phyloP scores from a whole-genome alignment of 1,140 invertebrate species.

The Drosophila sp. region DNA sequence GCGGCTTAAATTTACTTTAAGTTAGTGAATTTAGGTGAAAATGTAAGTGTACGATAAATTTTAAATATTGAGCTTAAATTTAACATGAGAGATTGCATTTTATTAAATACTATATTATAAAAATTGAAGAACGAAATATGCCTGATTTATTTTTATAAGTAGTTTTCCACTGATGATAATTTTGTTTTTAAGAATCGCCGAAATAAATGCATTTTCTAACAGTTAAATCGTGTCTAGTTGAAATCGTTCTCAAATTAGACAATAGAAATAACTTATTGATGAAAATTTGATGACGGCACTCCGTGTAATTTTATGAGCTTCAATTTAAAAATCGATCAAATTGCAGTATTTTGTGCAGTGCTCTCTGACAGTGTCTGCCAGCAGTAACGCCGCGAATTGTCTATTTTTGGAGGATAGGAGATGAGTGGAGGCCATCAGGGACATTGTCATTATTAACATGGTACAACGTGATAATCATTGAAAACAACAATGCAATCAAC shows the following conservation, averaged over 20 bases:
- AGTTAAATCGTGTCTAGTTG: constrained; percentile 11
- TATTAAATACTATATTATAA: no score
- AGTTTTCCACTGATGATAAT: no score
- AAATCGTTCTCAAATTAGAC: constrained; percentile 1
- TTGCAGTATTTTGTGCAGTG: constrained; percentile 17
- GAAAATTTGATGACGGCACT: constrained; percentile 15
- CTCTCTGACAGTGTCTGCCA: not conserved
- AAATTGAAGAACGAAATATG: no score
- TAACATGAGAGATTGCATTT: no score
- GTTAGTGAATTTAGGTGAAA: no score
- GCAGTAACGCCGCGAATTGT: constrained; percentile 13
- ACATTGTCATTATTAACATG: constrained; percentile 15
- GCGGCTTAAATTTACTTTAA: no score
- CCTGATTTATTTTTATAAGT: no score
- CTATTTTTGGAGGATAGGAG: not conserved
- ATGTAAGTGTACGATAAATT: no score
- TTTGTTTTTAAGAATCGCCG: not conserved
- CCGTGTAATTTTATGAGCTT: constrained; percentile 52
- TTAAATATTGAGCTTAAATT: no score
- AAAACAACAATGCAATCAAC: constrained; percentile 70
- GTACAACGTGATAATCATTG: constrained; percentile 15
- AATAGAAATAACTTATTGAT: not conserved
- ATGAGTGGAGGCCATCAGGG: not conserved
- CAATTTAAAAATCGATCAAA: constrained; percentile 75
- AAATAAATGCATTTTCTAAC: constrained; percentile 23